phyloP scores from a whole-genome alignment of 2,113 vertebrate species.

The Alethe castanea region DNA sequence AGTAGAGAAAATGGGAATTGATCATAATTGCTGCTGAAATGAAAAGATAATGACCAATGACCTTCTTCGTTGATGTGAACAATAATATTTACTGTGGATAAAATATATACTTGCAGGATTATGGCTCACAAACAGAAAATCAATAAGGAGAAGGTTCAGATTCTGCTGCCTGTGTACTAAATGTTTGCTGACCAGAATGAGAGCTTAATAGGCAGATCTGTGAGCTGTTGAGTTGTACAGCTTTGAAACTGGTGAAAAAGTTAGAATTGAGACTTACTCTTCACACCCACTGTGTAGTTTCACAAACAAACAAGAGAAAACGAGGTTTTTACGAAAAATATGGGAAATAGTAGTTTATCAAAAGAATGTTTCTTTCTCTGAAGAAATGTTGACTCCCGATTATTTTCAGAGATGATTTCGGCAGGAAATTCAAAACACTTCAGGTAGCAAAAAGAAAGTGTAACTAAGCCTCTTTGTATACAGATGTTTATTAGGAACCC shows the following conservation, averaged over 20 bases:
- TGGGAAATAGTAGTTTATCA: neutral
- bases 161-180: neutral
- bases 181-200: neutral
- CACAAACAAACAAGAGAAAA: neutral
- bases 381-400: neutral
- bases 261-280: neutral
- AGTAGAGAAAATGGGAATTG: neutral
- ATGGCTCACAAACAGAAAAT: neutral
- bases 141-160: neutral
- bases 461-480: neutral
- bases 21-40: neutral
- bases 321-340: neutral
- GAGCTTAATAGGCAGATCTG: neutral
- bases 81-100: neutral
- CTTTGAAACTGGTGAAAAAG: neutral
- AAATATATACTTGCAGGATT: neutral
- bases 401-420: slow-evolving; percentile 28
- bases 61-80: neutral
- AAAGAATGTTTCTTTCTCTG: neutral
- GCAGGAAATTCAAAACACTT: neutral
- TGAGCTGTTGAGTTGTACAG: neutral
- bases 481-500: neutral
- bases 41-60: neutral
- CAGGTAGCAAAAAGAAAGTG: neutral
- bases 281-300: neutral